phyloP scores from a whole-genome alignment of 2,113 vertebrate species.

The Cathartes aura region DNA sequence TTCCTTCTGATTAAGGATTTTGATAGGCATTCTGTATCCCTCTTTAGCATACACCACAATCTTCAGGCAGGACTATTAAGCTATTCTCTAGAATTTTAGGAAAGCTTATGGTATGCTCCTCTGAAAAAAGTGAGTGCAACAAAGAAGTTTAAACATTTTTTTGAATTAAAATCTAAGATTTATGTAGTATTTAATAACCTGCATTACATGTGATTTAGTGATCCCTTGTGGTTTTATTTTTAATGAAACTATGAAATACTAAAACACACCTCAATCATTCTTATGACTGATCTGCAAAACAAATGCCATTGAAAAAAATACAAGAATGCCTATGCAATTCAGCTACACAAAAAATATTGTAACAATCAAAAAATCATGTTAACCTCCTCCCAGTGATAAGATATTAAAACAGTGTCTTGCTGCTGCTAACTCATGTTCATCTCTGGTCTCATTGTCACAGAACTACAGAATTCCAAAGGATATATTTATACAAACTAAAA shows the following conservation, averaged over 20 bases:
- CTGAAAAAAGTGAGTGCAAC: not conserved
- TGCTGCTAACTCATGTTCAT: not conserved
- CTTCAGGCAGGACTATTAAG: not conserved
- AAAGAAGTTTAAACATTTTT: not conserved
- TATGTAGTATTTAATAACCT: not conserved
- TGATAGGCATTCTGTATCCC: not conserved
- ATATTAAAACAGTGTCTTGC: not conserved
- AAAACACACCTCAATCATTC: not conserved
- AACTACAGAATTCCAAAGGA: not conserved
- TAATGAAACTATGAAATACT: not conserved
- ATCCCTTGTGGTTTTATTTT: not conserved
- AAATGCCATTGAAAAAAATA: not conserved
- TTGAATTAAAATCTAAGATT: not conserved
- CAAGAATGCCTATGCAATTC: not conserved
- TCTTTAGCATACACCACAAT: not conserved
- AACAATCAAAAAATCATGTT: not conserved
- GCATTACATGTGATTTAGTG: not conserved
- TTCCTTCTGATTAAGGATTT: not conserved
- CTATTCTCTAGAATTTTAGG: not conserved
- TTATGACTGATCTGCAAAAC: not conserved
- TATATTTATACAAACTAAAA: not conserved
- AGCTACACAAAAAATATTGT: not conserved
- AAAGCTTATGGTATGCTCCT: not conserved
- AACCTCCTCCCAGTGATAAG: not conserved
- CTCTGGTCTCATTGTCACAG: not conserved